phyloP scores from a whole-genome alignment of 2,797 vertebrate genomes.

The Menidia menidia region DNA sequence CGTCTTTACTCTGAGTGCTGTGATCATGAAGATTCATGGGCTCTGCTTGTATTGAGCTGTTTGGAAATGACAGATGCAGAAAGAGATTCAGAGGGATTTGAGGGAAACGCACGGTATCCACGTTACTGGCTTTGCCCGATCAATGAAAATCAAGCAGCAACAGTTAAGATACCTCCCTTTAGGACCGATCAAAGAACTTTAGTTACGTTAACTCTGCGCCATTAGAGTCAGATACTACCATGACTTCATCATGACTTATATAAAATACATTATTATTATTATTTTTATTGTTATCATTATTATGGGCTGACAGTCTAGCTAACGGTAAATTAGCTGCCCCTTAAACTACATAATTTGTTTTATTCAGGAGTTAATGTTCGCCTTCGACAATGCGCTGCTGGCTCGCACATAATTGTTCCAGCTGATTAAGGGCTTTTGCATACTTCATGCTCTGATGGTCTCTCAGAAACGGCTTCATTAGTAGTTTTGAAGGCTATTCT shows the following conservation, averaged over 20 bases:
- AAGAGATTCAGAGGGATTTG: constrained; percentile 53
- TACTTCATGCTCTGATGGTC: constrained; percentile 48
- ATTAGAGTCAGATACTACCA: not conserved
- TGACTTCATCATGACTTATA: not conserved
- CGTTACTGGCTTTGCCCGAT: constrained; percentile 46
- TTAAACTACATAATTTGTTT: constrained; percentile 15
- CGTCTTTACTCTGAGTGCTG: constrained; percentile 17
- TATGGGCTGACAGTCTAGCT: not conserved
- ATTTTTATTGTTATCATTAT: not conserved
- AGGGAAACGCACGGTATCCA: constrained; percentile 32
- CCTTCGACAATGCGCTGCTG: constrained; percentile 13
- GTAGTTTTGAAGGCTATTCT: constrained; percentile 27
- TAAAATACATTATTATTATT: not conserved
- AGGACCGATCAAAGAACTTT: constrained; percentile 28
- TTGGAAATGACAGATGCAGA: constrained; percentile 46
- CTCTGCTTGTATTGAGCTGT: constrained; percentile 39
- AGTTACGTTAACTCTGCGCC: not conserved
- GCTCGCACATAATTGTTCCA: constrained; percentile 23
- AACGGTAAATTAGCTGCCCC: constrained; percentile 6
- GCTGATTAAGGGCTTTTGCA: constrained; percentile 51
- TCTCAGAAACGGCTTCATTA: constrained; percentile 37
- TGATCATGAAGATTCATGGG: constrained; percentile 45
- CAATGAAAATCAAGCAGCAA: constrained; percentile 26
- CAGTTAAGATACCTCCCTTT: not conserved
- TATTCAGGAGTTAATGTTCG: not conserved